Percentiles rank a stretch among this genome's conserved stretches.
Conservation (phyloP, 2,888 invertebrate genomes). For the Xylota segnis region DNA sequence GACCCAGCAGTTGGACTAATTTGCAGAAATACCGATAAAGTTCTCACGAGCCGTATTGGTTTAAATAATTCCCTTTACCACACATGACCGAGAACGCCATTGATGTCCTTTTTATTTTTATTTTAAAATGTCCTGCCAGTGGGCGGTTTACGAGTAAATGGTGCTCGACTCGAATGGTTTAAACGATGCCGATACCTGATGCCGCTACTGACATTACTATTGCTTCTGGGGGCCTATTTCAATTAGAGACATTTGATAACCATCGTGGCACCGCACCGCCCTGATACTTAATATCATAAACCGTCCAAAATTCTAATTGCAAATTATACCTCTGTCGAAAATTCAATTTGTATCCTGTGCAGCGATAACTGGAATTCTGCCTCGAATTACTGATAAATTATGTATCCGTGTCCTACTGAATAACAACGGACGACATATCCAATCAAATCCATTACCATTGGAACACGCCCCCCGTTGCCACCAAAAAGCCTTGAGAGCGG, state of each 20-base stretch:
- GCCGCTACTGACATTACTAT: not conserved
- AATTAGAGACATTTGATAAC: constrained; percentile 29
- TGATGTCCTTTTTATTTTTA: no score
- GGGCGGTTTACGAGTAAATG: no score
- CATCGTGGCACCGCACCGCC: not conserved
- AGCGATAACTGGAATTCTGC: constrained; percentile 11
- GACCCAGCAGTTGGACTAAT: constrained; percentile 28
- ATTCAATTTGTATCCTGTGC: constrained; percentile 26
- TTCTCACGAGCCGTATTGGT: not conserved
- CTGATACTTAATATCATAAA: constrained; percentile 21
- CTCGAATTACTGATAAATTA: constrained; percentile 52
- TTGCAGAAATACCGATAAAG: constrained; percentile 11
- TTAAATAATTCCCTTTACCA: constrained; percentile 9
- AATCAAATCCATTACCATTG: constrained; percentile 55
- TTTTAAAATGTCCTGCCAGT: no score
- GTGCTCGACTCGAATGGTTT: no score
- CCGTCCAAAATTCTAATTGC: constrained; percentile 31
- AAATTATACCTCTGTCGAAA: constrained; percentile 40
- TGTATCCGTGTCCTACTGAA: constrained; percentile 9
- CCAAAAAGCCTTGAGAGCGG: not conserved
- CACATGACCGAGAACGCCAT: not conserved
- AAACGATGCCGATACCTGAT: no score
- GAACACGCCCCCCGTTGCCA: not conserved
- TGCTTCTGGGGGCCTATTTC: not conserved
- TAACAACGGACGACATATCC: constrained; percentile 29